Conservation (phyloP, 2,888 invertebrate genomes). For the Hedya salicella region DNA sequence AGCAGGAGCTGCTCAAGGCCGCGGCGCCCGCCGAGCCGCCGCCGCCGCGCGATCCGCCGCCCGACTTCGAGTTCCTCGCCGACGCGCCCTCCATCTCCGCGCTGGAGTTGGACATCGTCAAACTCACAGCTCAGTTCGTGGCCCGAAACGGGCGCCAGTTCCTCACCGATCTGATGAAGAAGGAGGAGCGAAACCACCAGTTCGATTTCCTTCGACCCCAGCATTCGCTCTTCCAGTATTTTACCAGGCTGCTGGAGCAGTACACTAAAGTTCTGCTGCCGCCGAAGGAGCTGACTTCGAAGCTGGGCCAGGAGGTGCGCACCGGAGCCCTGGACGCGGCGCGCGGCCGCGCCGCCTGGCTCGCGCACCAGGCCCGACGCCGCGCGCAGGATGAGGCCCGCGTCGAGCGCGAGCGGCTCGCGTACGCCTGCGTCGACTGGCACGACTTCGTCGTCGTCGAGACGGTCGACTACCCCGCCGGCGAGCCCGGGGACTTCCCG, state of each 20-base stretch:
- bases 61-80: slow-evolving; percentile 96
- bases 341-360: slow-evolving; percentile 98
- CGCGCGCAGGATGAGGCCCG: slow-evolving; percentile 97
- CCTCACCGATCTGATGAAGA: slow-evolving; percentile 98
- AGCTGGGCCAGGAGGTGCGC: slow-evolving; percentile 91
- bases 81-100: slow-evolving; percentile 99
- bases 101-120: slow-evolving; percentile 98
- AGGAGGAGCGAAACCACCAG: slow-evolving; percentile 98
- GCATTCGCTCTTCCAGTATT: slow-evolving; percentile 99
- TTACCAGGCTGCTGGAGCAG: slow-evolving; percentile 98
- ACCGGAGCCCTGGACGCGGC: slow-evolving; percentile 92
- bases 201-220: slow-evolving; percentile 99
- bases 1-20: slow-evolving; percentile 94
- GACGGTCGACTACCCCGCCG: slow-evolving; percentile 99
- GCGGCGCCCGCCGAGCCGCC: slow-evolving; percentile 94
- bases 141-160: slow-evolving; percentile 99
- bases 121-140: slow-evolving; percentile 99
- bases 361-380: slow-evolving; percentile 96
- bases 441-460: slow-evolving; percentile 99
- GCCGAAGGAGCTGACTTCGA: slow-evolving; percentile 94
- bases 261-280: slow-evolving; percentile 99
- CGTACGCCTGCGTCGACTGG: slow-evolving; percentile 99
- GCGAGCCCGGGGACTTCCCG: slow-evolving; percentile 97
- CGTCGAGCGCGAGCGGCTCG: slow-evolving; percentile 96
- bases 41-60: slow-evolving; percentile 95